Evolutionary conservation across 1,140 invertebrate species (phyloP).

Genomic region (Wasmannia auropunctata): DNA sequence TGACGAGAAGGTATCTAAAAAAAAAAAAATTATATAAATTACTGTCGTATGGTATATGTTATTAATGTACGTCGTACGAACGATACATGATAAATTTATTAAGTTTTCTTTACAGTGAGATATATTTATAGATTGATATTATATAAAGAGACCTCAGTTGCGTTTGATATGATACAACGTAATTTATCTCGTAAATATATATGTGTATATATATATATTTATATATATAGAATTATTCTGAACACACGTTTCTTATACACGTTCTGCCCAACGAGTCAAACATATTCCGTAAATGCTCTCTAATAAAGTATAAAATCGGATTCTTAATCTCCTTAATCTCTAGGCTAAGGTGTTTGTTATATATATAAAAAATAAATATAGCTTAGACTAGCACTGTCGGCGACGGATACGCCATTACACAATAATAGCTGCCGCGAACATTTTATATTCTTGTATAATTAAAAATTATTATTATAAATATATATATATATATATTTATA

Average conservation of each 20-base stretch:
- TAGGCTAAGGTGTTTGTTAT: conserved; percentile 68
- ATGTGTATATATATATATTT: conserved; percentile 3
- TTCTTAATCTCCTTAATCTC: conserved; percentile 59
- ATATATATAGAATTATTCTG: conserved; percentile 60
- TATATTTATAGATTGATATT: conserved; percentile 46
- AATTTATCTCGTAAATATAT: conserved; percentile 13
- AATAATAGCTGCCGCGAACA: conserved; percentile 78
- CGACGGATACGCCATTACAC: conserved; percentile 80
- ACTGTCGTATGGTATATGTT: conserved; percentile 1
- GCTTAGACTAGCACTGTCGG: conserved; percentile 84
- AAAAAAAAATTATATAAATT: conserved; percentile 27
- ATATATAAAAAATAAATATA: conserved; percentile 84
- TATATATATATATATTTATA: conserved; percentile 25
- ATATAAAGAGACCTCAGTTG: conserved; percentile 40
- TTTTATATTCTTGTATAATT: conserved; percentile 75
- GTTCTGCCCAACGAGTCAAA: conserved; percentile 56
- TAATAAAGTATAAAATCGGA: conserved; percentile 71
- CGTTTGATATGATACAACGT: conserved; percentile 56
- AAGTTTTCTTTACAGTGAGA: conserved; percentile 46
- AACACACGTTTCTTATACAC: conserved; percentile 60
- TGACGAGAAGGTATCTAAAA: neutral
- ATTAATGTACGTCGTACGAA: conserved; percentile 36
- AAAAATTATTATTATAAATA: conserved; percentile 75
- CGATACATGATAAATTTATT: conserved; percentile 54
- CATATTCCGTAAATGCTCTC: conserved; percentile 64